Evolutionary conservation across 2,888 invertebrate species (phyloP).

Genomic region (Sesamia inferens): DNA sequence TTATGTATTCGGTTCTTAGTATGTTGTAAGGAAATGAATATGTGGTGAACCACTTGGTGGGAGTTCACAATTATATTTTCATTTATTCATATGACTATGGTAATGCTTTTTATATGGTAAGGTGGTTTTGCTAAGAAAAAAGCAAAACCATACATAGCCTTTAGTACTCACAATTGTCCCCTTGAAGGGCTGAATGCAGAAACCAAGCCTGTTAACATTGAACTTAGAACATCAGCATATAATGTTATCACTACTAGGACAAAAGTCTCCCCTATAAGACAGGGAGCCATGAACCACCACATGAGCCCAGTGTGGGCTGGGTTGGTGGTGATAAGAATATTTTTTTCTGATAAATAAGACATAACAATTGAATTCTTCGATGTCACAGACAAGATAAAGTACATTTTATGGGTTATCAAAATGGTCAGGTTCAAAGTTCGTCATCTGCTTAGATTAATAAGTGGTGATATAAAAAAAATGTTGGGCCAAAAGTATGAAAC

Average conservation of each 20-base stretch:
- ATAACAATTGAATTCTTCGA: neutral
- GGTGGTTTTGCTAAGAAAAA: neutral
- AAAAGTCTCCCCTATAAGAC: neutral
- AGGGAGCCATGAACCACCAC: neutral
- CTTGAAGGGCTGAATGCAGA: neutral
- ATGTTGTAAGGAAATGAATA: too few relatives aligned
- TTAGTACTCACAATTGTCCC: neutral
- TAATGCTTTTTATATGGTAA: too few relatives aligned
- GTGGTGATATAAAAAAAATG: neutral
- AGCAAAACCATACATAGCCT: neutral
- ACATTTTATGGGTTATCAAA: neutral
- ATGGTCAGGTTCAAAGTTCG: conserved; percentile 27
- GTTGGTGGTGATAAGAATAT: neutral
- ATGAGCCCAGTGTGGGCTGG: neutral
- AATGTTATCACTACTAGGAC: neutral
- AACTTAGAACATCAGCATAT: neutral
- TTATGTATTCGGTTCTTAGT: too few relatives aligned
- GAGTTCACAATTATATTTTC: too few relatives aligned
- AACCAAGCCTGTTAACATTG: neutral
- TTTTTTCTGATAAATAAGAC: neutral
- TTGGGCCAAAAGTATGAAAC: neutral
- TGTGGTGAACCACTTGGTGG: too few relatives aligned
- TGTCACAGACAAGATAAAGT: neutral
- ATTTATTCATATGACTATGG: too few relatives aligned
- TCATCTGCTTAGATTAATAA: neutral